phyloP scores from a whole-genome alignment of 2,113 vertebrate genomes.

The Danionella cerebrum region DNA sequence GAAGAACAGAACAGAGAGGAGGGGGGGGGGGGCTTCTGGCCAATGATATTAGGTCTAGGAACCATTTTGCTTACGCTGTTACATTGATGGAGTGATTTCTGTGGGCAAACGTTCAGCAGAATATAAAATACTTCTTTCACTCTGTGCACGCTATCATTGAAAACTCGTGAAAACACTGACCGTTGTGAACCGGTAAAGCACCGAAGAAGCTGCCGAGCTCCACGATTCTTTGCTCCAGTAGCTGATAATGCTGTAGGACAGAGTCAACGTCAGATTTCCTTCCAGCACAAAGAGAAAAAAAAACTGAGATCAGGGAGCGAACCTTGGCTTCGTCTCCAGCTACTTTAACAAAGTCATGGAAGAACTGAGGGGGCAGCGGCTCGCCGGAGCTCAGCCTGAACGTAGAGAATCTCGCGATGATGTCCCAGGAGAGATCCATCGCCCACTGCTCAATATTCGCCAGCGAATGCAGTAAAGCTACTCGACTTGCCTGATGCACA shows the following conservation, averaged over 20 bases:
- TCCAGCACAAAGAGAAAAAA: background rate
- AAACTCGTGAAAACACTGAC: slow-evolving; percentile 36
- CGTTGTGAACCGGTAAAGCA: slow-evolving; percentile 56
- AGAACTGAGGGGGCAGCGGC: slow-evolving; percentile 51
- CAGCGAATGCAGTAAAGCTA: slow-evolving; percentile 56
- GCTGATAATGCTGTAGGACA: slow-evolving; percentile 49
- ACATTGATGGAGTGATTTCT: too few species aligned
- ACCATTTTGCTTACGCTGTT: too few species aligned
- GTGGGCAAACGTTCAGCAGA: too few species aligned
- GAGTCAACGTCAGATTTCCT: background rate
- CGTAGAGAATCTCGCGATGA: slow-evolving; percentile 51
- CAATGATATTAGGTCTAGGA: too few species aligned
- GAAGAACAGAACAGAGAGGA: too few species aligned
- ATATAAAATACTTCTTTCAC: too few species aligned
- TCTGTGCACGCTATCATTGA: too few species aligned
- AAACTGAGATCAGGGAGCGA: background rate
- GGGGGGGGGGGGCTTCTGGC: too few species aligned
- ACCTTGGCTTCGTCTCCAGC: slow-evolving; percentile 62
- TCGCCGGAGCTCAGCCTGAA: slow-evolving; percentile 41
- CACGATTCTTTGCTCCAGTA: slow-evolving; percentile 50
- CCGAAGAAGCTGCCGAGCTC: slow-evolving; percentile 56
- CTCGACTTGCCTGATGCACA: slow-evolving; percentile 49
- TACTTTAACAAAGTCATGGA: slow-evolving; percentile 59
- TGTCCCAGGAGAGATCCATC: slow-evolving; percentile 60
- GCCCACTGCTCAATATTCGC: slow-evolving; percentile 64